phyloP scores from a whole-genome alignment of 2,797 vertebrate species.

The Pipistrellus pipistrellus region DNA sequence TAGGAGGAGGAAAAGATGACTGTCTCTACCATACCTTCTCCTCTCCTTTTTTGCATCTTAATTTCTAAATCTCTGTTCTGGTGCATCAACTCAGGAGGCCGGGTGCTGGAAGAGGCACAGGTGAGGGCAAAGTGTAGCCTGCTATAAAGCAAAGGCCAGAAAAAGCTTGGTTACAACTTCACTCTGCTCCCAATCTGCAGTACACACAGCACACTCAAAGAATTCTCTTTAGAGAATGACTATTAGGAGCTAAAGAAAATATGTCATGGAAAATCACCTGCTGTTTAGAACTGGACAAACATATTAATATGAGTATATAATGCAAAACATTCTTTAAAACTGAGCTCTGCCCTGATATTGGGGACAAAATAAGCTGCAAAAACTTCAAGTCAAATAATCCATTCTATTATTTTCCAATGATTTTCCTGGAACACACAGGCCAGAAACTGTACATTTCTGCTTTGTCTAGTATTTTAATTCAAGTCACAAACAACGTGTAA shows the following conservation, averaged over 20 bases:
- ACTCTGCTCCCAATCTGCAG: slow-evolving; percentile 29
- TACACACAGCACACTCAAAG: background rate
- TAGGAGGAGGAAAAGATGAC: background rate
- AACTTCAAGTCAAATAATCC: slow-evolving; percentile 81
- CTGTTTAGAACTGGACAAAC: slow-evolving; percentile 33
- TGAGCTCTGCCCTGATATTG: slow-evolving; percentile 61
- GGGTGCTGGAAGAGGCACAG: background rate
- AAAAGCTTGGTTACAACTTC: slow-evolving; percentile 10
- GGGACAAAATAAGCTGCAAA: slow-evolving; percentile 59
- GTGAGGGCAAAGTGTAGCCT: slow-evolving; percentile 27
- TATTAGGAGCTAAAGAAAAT: slow-evolving; percentile 38
- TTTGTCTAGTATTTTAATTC: slow-evolving; percentile 82
- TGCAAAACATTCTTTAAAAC: slow-evolving; percentile 60
- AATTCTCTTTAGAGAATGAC: background rate
- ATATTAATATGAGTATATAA: slow-evolving; percentile 46
- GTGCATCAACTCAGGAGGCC: slow-evolving; percentile 5
- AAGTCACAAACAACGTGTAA: slow-evolving; percentile 81
- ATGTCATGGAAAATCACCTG: slow-evolving; percentile 21
- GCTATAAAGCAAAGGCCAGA: background rate
- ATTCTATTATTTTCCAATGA: slow-evolving; percentile 70
- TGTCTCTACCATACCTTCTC: background rate
- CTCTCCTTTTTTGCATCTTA: slow-evolving; percentile 9
- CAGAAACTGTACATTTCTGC: slow-evolving; percentile 81
- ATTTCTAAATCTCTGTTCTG: slow-evolving; percentile 47
- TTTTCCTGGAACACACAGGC: slow-evolving; percentile 80